Evolutionary conservation across 2,113 vertebrate genomes (phyloP), one percentile per base, ranked within the genome.

Genomic region (Plecturocebus donacophilus): DNA sequence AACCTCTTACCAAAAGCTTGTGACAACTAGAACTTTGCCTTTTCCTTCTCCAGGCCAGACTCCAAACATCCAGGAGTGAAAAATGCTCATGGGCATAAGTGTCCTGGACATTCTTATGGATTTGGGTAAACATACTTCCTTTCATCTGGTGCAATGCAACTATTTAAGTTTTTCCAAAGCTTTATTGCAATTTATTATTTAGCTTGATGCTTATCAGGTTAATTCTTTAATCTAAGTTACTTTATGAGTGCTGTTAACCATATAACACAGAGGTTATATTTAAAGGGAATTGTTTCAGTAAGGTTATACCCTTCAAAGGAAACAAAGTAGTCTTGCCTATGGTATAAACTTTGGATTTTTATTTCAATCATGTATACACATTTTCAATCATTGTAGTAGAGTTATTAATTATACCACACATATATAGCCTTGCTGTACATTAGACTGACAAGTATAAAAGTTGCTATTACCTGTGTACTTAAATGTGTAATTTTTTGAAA

Each of bases 1-100:
- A 91, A 32, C 17, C 35, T 81, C 27, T 81, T 94, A 80, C 71
- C 93, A 89, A 90, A 95, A 94, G 30, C 52, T 82, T 86, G 47
- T 25, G 42, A 89, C 27, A 94, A 66, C 66, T 61, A 79, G 25
- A 83, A 83, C 27, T 64, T 64, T 64, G 27, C 27, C 27, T 64
- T 64, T 11, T 64, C 61, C 27, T 64, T 32, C 61, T 64, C 12
- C 61, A 64, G 61, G 27, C 61, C 61, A 64, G 61, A 30, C 61
- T 64, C 27, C 61, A 64, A 64, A 64, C 27, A 64, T 64, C 12
- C 30, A 64, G 61, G 61, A 64, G 13, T 64, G 61, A 64, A 64
- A 64, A 64, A 64, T 0, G 5, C 27, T 5, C 12, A 2, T 64
- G 5, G 27, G 27, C 27, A 2, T 64, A 64, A 64, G 27, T 64